phyloP scores from a whole-genome alignment of 2,797 vertebrate species.

The Micrastur ruficollis region DNA sequence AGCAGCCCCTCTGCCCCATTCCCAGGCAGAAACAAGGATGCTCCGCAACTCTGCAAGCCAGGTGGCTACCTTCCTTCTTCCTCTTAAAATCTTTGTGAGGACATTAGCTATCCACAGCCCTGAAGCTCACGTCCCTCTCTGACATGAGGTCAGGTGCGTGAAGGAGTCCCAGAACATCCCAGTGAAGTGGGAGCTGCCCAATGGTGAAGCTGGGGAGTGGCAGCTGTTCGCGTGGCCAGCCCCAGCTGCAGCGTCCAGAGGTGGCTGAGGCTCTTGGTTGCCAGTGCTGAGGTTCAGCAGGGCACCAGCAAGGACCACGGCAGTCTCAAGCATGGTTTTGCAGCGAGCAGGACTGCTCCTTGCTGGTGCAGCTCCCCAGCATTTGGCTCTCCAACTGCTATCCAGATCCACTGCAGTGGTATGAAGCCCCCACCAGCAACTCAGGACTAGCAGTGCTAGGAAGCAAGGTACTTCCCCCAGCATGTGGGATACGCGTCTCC shows the following conservation, averaged over 20 bases:
- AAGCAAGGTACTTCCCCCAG: neutral
- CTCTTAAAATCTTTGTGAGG: neutral
- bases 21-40: neutral
- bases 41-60: neutral
- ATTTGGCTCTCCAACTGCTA: neutral
- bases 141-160: neutral
- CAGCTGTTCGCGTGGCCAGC: neutral
- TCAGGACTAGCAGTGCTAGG: neutral
- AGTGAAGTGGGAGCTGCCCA: neutral
- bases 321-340: neutral
- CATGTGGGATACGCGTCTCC: accelerated
- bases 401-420: neutral
- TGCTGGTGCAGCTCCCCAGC: neutral
- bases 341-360: neutral
- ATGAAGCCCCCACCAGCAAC: neutral
- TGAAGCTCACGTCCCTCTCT: neutral
- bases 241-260: neutral
- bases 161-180: neutral
- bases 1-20: neutral
- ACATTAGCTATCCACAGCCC: neutral
- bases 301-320: accelerated
- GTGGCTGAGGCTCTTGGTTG: neutral
- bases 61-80: neutral
- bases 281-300: neutral
- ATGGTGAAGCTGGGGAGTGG: neutral